Conservation (phyloP, 2,888 invertebrate genomes). For the Balanococcus diminutus region DNA sequence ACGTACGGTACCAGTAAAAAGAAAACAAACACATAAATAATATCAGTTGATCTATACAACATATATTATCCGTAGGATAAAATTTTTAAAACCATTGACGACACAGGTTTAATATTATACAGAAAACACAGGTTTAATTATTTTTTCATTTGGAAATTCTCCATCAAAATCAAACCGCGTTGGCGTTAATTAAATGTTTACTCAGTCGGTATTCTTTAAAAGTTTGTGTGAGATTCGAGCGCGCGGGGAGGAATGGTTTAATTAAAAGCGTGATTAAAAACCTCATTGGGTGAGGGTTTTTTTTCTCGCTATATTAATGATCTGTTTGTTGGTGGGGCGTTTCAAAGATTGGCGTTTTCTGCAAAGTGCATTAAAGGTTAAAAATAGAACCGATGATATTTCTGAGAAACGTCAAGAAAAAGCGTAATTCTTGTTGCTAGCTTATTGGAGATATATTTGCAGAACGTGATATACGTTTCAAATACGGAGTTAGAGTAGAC, state of each 20-base stretch:
- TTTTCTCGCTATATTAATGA: neutral
- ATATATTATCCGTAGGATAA: neutral
- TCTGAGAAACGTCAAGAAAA: conserved; percentile 20
- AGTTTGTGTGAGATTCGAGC: neutral
- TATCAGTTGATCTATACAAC: conserved; percentile 29
- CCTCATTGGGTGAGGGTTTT: neutral
- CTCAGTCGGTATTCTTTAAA: neutral
- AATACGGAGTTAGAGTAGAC: conserved; percentile 29
- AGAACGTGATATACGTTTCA: conserved; percentile 39
- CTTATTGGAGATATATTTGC: conserved; percentile 39
- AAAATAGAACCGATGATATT: conserved; percentile 21
- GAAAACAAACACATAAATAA: conserved; percentile 44
- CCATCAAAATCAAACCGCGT: neutral
- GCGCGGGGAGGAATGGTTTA: neutral
- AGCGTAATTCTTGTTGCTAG: conserved; percentile 38
- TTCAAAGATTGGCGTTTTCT: neutral
- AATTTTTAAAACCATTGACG: neutral
- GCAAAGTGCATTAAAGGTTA: conserved; percentile 11
- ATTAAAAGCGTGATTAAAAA: conserved; percentile 1
- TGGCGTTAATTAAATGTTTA: conserved; percentile 8
- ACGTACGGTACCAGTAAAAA: neutral
- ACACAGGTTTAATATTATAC: neutral
- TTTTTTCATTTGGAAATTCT: neutral
- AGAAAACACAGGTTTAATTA: conserved; percentile 2
- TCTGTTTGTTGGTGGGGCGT: neutral